Base-by-base conservation (phyloP, 1,140 invertebrate genomes). In the Leptoteleia sp. region DNA sequence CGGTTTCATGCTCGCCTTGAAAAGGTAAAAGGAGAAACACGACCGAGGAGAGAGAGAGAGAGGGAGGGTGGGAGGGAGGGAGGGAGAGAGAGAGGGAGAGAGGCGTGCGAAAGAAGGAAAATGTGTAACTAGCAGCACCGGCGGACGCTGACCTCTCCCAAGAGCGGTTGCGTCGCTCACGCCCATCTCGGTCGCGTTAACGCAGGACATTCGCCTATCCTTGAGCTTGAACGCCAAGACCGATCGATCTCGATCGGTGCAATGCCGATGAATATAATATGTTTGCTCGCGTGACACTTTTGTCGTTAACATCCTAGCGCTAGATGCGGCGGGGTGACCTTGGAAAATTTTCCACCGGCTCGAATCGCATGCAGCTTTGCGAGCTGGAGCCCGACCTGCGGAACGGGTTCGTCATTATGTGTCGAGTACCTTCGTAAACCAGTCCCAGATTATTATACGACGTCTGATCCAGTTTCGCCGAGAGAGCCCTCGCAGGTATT, bases 141-240 rank as follows among this genome's bases (percentile, higher is more conserved):
- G 52, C 57, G 76, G 61, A 73, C 76, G 47, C 70, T 79, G 76
- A 79, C 76, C 76, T 79, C 59, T 70, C 76, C 43, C 64, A 79
- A 79, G 70, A 72, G 35, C 54, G 43, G 65, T 55, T 70, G 35
- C 52, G 65, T 47, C 65, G 65, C 73, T 55, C 61, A 68, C 61
- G 57, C 72, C 79, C 40, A 67, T 61, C 65, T 70, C 48, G 73
- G 47, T 35, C 22, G 48, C 42, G 55, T 76, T 76, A 67, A 59
- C 33, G 38, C 72, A 75, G 72, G 59, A 77, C 68, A 64, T 70
- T 76, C 43, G 72, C 71, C 71, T 77, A 78, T 84, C 83, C 83
- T 84, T 84, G 83, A 83, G 82, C 83, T 83, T 84, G 83, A 83
- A 81, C 82, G 67, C 81, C 80, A 82, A 73, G 71, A 68, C 25